Base-by-base conservation (phyloP, 2,797 vertebrate species). In the Pseudotriccus pelzelni region DNA sequence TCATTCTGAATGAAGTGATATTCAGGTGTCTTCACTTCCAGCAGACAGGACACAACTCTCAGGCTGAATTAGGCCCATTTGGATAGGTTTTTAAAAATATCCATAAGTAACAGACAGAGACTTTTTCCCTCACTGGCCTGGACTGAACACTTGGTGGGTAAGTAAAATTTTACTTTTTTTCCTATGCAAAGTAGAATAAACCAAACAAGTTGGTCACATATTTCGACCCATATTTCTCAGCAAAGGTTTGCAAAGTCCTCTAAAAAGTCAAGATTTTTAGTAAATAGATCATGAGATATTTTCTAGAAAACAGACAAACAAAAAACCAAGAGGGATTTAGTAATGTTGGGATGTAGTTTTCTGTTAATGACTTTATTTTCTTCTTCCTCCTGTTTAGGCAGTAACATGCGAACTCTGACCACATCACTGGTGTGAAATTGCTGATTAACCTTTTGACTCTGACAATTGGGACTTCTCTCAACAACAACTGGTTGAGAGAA, bases 401-500 rank as follows among this genome's bases (percentile, higher is more conserved):
- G 81, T 92, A 85, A 63, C 84, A 80, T 91, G 77, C 2, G 0
- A 96, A 94, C 84, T 97, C 89, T 93, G 90, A 94, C 91, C 95
- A 87, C 75, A 97, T 82, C 62, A 75, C 90, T 20, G 9, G 88
- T 93, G 89, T 96, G 96, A 97, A 97, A 97, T 94, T 94, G 92
- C 94, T 96, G 94, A 97, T 98, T 97, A 97, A 97, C 97, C 94
- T 96, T 97, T 97, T 80, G 93, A 94, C 93, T 95, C 80, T 67
- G 66, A 77, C 14, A 28, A 92, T 43, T 80, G 63, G 84, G 90
- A 92, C 77, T 94, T 96, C 93, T 92, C 89, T 95, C 88, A 94
- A 89, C 67, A 93, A 92, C 96, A 95, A 97, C 84, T 94, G 93
- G 94, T 37, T 37, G 37, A 37, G 37, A 37, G 37, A 37, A 37